Base-by-base conservation (phyloP, 2,888 invertebrate species). In the Pharmacophagus antenor region DNA sequence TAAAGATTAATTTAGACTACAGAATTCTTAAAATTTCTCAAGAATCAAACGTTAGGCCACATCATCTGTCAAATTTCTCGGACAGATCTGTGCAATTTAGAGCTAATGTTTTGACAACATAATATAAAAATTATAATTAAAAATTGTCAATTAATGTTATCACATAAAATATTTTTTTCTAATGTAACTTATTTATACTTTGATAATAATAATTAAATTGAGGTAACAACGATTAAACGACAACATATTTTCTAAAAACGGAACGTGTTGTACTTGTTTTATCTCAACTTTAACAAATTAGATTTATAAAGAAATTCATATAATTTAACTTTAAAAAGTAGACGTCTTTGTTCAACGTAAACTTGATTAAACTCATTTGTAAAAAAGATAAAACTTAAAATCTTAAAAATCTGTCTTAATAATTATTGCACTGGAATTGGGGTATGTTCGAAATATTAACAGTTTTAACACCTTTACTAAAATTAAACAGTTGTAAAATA, bases 31-130 rank as follows among this genome's bases (percentile, higher is more conserved):
- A 76, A 81, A 82, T 84, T 75, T 80, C 74, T 72, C 74, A 74
- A 79, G 79, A 79, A 75, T 78, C 75, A 81, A 79, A 82, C 76
- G 73, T 76, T 80, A 80, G 83, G 89, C 89, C 89, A 90, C 89
- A 90, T 90, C 89, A 90, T 87, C 89, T 88, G 88, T 88, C 88
- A 88, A 69, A 53, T 65, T 18, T 20, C n/a, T 52, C 20, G 1
- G 57, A 69, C 68, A 74, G 75, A 74, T 65, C 77, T 73, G 76
- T 70, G 77, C 72, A 69, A 42, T 49, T 44, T 48, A 23, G 48
- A 10, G 51, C 62, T 37, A 76, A 1, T 44, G 17, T 20, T 37
- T 37, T 37, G 37, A 37, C n/a, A n/a, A n/a, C 15, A n/a, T 37
- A n/a, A 37, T n/a, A n/a, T 2, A n/a, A 37, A 15, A 3, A n/a